Percentiles rank a stretch among this genome's conserved stretches.
phyloP scores from a whole-genome alignment of 2,113 vertebrate species.

The Galemys pyrenaicus region DNA sequence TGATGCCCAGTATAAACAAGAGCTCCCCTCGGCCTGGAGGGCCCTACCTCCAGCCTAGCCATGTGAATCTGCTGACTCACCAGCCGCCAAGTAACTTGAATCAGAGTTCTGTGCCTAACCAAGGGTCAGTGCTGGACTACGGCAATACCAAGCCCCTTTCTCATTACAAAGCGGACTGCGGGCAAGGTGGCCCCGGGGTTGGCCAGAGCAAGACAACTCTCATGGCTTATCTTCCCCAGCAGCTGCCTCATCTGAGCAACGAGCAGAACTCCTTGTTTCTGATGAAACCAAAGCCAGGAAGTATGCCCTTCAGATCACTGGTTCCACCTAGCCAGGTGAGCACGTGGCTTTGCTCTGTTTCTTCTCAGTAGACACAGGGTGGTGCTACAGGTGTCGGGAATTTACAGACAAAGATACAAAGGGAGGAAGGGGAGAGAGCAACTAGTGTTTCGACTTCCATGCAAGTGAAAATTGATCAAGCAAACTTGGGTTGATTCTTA shows the following conservation, averaged over 20 bases:
- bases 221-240: slow-evolving; percentile 89
- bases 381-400: not conserved
- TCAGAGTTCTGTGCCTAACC: slow-evolving; percentile 85
- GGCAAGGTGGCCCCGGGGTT: slow-evolving; percentile 82
- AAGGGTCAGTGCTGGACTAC: slow-evolving; percentile 89
- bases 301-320: slow-evolving; percentile 88
- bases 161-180: slow-evolving; percentile 93
- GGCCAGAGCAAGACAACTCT: slow-evolving; percentile 90
- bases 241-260: slow-evolving; percentile 85
- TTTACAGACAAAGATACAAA: not conserved
- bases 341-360: not conserved
- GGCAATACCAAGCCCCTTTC: slow-evolving; percentile 97
- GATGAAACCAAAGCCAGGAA: slow-evolving; percentile 90
- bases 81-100: slow-evolving; percentile 85
- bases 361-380: not conserved
- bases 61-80: slow-evolving; percentile 90
- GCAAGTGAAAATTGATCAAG: not conserved
- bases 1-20: slow-evolving; percentile 90
- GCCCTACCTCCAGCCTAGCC: slow-evolving; percentile 86
- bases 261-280: slow-evolving; percentile 88
- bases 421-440: not conserved
- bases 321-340: slow-evolving; percentile 91
- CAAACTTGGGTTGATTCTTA: not conserved
- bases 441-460: not conserved
- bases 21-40: slow-evolving; percentile 91